Percentiles rank a stretch among this genome's conserved stretches.
phyloP scores from a whole-genome alignment of 2,113 vertebrate genomes.

The Bos taurus region DNA sequence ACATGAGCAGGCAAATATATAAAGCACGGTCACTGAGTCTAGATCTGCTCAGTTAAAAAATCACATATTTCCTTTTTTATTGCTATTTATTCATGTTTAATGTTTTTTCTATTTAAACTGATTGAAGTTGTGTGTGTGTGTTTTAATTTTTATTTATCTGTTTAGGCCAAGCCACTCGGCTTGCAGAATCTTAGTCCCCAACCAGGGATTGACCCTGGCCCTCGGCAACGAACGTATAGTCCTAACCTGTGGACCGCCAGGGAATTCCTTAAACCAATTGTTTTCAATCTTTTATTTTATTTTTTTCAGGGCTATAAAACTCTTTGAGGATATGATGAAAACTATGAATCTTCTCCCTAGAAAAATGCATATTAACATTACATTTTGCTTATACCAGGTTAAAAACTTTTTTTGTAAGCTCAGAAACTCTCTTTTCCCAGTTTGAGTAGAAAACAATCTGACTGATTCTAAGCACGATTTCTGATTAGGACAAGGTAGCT shows the following conservation, averaged over 20 bases:
- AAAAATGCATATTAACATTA: background rate
- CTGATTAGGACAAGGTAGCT: background rate
- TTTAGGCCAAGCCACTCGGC: too few species aligned
- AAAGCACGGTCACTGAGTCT: background rate
- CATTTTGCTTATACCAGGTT: background rate
- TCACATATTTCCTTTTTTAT: background rate
- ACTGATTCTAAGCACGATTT: background rate
- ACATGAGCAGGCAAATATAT: background rate
- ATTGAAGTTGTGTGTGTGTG: background rate
- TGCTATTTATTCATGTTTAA: background rate
- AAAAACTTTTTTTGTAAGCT: background rate
- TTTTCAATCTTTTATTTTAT: background rate
- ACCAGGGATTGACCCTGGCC: background rate
- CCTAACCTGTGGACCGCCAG: background rate
- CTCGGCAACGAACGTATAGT: rapidly evolving
- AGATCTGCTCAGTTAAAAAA: background rate
- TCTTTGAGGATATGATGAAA: background rate
- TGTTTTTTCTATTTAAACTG: background rate
- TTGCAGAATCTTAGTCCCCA: background rate
- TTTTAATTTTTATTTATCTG: too few species aligned
- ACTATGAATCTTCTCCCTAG: background rate
- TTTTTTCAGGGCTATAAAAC: background rate
- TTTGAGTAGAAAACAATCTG: background rate
- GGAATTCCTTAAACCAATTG: background rate
- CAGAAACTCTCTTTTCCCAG: background rate